Evolutionary conservation across 2,113 vertebrate species (phyloP), one percentile per base, ranked within the genome.

Genomic region (Perca flavescens): DNA sequence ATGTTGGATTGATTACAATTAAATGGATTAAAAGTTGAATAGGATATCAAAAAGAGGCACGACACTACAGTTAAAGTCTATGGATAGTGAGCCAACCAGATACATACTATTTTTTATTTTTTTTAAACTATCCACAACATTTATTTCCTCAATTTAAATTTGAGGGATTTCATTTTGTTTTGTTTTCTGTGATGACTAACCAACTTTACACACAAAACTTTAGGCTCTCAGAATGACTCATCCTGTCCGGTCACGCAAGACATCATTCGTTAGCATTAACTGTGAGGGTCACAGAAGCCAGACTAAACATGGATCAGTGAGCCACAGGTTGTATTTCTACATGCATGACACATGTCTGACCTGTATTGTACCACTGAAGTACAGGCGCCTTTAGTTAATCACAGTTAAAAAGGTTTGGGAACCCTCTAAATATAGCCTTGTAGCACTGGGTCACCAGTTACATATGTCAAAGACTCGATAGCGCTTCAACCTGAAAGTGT

Each of bases 291-390:
- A 74, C 61, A 36, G 56, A 1, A 25, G 9, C 21, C 70, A 61
- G 46, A 67, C 63, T 56, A 52, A 69, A 85, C 84, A 69, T 53
- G 34, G 72, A 65, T 70, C 69, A 2, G 34, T 9, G 50, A 53
- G 53, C 25, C 43, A 17, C 61, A n/a, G 47, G 47, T 4, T 36
- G 31, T n/a, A 15, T 25, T 8, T 77, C 61, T 12, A 36, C 74
- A 57, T 28, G 53, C 12, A 12, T 85, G 84, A 77, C 56, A 77
- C 67, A 34, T 15, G 28, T 60, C 47, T 52, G 40, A 28, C 15
- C 25, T 43, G 21, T 16, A 25, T 9, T 54, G 22, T 34, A 3
- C 31, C 3, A 2, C 25, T 21, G 6, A 12, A 25, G 31, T 4
- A 56, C 52, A n/a, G 17, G 46, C 46, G 19, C 3, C 53, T 68